phyloP scores from a whole-genome alignment of 2,113 vertebrate species.

The Lophura nycthemera region DNA sequence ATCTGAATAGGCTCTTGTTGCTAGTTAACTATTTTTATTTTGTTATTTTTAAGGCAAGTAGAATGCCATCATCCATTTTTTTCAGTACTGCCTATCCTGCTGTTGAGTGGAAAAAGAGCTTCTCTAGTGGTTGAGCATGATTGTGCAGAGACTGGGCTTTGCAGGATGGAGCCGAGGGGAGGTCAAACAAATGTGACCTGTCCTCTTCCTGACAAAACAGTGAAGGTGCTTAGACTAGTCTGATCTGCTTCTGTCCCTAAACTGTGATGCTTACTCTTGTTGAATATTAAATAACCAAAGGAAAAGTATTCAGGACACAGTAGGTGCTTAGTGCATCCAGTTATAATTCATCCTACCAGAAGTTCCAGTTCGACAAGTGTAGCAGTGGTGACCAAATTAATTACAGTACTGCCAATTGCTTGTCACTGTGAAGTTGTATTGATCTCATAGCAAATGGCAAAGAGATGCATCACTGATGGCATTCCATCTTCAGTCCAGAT shows the following conservation, averaged over 20 bases:
- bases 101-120: not conserved
- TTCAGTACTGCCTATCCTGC: not conserved
- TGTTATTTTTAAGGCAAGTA: conserved; percentile 46
- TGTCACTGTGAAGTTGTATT: not conserved
- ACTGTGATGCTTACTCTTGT: not conserved
- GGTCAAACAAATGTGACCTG: not conserved
- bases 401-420: not conserved
- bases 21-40: not conserved
- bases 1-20: not conserved
- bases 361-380: not conserved
- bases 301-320: not conserved
- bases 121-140: not conserved
- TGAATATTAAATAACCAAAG: not conserved
- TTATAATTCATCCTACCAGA: not conserved
- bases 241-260: not conserved
- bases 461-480: not conserved
- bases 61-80: conserved; percentile 28
- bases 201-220: conserved; percentile 11
- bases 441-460: not conserved
- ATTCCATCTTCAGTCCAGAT: not conserved
- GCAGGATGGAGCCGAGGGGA: not conserved
- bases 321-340: not conserved
- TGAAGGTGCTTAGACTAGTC: conserved; percentile 3
- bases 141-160: not conserved
- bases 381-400: not conserved